Base-by-base conservation (phyloP, 2,888 invertebrate species). In the Drosophila neonasuta region DNA sequence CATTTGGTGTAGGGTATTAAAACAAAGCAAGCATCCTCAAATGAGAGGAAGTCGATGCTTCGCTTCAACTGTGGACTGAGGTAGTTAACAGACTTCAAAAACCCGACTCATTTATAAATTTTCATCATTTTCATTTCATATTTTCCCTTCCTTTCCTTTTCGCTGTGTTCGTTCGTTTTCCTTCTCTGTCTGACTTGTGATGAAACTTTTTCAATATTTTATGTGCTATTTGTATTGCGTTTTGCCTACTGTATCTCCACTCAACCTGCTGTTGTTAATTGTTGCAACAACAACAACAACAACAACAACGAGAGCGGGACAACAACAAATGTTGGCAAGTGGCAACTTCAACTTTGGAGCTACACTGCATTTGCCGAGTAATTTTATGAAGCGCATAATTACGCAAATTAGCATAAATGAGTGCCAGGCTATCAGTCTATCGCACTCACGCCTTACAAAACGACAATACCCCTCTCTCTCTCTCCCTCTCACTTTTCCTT, bases 391-490 rank as follows among this genome's bases (percentile, higher is more conserved):
- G 84, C 84, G 79, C 79, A 85, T 87, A 85, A 85, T 85, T 85
- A 85, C 76, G 87, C 77, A 87, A 85, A 85, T 85, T 85, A 87
- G 77, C 86, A 87, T 85, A 85, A 85, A 87, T 82, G 70, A 85
- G 86, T 80, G 69, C 63, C 71, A 70, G 48, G 48, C 50, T 44
- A 57, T 51, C 64, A 72, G 76, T 68, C 68, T 54, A 64, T 74
- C 74, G 76, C 74, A 69, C 51, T 74, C 50, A 46, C 74, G 63
- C 67, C 71, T 45, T 29, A 44, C 24, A 39, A 61, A 34, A 34
- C 13, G 49, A 10, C 57, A 39, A 56, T 11, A 39, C 15, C 20
- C 45, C 13, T n/a, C 24, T 32, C 45, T 7, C 9, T 45, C 45
- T 7, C 9, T 52, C 24, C 11, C 15, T 15, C n/a, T 17, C 13